These are phyloP conservation scores for Hololepta plana DNA, from an alignment of 2,888 invertebrate species.

Conservation along the genomic window DNA sequence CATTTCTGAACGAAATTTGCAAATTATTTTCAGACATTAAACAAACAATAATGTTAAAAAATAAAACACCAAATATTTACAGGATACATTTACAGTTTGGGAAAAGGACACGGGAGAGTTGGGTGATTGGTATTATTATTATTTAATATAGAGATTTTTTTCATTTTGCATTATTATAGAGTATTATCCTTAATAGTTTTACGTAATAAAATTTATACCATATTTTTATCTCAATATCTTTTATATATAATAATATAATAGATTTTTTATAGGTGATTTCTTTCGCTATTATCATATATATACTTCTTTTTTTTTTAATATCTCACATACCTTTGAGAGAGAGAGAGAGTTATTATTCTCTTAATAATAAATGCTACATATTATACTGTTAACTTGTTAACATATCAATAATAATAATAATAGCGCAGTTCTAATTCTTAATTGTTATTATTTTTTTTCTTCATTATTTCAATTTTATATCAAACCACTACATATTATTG, in stretches of 20 bases:
- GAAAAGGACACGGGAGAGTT: too few relatives aligned
- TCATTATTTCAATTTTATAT: constrained; percentile 22
- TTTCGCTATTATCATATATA: constrained; percentile 11
- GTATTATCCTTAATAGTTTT: constrained; percentile 22
- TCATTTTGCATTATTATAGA: too few relatives aligned
- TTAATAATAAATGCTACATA: constrained; percentile 26
- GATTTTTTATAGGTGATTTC: constrained; percentile 5
- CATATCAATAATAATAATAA: constrained; percentile 19
- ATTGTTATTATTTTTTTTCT: too few relatives aligned
- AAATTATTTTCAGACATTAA: too few relatives aligned
- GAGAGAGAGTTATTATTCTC: constrained; percentile 24
- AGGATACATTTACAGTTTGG: constrained; percentile 1
- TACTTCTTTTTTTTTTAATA: constrained; percentile 13
- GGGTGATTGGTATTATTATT: too few relatives aligned
- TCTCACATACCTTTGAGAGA: constrained; percentile 21
- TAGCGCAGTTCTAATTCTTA: constrained; percentile 11
- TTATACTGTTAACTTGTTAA: constrained; percentile 23
- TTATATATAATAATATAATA: constrained; percentile 22
- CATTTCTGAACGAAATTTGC: too few relatives aligned
- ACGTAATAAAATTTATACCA: constrained; percentile 12
- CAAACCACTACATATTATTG: constrained; percentile 31
- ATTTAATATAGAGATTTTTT: too few relatives aligned
- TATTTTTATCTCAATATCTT: constrained; percentile 14
- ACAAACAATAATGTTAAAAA: constrained; percentile 3
- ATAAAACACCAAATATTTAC: constrained; percentile 3